These are phyloP conservation scores for Polymixis lichenea DNA, from an alignment of 2,888 invertebrate species.

Conservation along the genomic window DNA sequence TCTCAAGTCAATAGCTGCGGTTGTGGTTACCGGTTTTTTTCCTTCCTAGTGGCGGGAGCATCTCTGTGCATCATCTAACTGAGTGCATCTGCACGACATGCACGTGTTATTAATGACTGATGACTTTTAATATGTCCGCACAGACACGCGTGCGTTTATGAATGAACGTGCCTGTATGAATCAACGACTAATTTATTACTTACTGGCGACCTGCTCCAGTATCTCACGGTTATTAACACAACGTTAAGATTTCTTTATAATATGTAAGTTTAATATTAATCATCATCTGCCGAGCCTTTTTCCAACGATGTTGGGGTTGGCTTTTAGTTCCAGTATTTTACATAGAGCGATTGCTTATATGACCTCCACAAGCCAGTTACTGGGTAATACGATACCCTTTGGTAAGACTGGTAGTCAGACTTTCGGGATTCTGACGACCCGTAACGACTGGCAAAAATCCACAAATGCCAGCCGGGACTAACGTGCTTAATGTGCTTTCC, in stretches of 20 bases:
- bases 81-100: conserved; percentile 23
- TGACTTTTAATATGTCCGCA: conserved; percentile 12
- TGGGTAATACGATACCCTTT: no score
- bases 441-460: no score
- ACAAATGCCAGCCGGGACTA: no score
- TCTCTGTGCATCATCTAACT: not conserved
- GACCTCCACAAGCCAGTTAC: no score
- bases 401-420: no score
- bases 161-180: conserved; percentile 21
- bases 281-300: no score
- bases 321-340: no score
- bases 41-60: conserved; percentile 4
- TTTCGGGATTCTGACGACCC: no score
- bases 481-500: no score
- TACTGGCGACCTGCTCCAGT: not conserved
- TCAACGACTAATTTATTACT: conserved; percentile 10
- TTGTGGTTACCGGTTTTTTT: not conserved
- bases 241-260: not conserved
- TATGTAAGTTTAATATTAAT: no score
- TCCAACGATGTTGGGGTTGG: no score
- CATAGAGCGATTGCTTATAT: no score
- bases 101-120: conserved; percentile 34
- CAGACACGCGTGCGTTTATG: not conserved
- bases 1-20: conserved; percentile 22
- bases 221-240: not conserved